Conservation (phyloP, 1,140 invertebrate genomes). For the Calliphora vicina region DNA sequence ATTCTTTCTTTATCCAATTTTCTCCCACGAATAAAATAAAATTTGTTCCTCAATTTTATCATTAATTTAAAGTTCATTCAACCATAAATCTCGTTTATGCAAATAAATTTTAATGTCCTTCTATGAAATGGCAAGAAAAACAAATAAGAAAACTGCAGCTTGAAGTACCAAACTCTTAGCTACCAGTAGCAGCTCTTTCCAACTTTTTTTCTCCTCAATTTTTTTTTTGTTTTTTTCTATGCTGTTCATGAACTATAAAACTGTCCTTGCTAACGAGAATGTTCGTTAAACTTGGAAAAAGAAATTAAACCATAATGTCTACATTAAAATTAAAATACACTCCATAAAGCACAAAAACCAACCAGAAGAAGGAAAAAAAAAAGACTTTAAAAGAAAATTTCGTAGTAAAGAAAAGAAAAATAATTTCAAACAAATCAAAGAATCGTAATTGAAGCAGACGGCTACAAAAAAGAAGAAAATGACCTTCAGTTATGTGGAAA, state of each 20-base stretch:
- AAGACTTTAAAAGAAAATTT: background rate
- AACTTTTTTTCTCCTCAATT: background rate
- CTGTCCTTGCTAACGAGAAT: background rate
- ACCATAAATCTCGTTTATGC: conserved; percentile 7
- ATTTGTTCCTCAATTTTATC: background rate
- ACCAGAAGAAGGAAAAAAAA: background rate
- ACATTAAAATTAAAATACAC: conserved; percentile 11
- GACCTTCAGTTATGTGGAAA: background rate
- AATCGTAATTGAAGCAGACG: background rate
- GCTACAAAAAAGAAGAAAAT: background rate
- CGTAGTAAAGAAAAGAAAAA: background rate
- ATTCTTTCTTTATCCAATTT: background rate
- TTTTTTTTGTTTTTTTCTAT: too few relatives aligned
- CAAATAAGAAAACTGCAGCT: background rate
- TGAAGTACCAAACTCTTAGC: background rate
- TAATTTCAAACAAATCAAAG: background rate
- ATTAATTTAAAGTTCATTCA: conserved; percentile 27
- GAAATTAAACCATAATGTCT: background rate
- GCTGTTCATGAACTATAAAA: background rate
- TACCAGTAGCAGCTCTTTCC: background rate
- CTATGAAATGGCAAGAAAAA: background rate
- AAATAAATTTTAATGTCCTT: conserved; percentile 21
- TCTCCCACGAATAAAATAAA: background rate
- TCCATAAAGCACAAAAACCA: background rate
- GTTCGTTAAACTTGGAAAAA: background rate